phyloP scores from a whole-genome alignment of 2,113 vertebrate genomes.

The Arizona elegans region DNA sequence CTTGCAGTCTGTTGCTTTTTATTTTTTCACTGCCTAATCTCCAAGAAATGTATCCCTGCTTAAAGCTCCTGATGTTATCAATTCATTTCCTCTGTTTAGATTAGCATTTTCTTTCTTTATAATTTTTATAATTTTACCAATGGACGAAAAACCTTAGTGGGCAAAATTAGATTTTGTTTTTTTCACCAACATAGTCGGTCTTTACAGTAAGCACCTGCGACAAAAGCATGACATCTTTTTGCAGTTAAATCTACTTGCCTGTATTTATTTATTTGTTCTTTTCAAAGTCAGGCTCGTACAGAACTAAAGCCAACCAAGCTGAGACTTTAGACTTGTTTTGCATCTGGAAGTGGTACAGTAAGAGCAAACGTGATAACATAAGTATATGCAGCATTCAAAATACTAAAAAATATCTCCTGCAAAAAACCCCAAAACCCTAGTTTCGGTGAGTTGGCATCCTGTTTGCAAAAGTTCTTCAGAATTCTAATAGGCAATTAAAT shows the following conservation, averaged over 20 bases:
- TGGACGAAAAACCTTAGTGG: neutral
- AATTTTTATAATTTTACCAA: neutral
- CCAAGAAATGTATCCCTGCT: neutral
- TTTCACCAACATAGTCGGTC: neutral
- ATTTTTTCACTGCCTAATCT: neutral
- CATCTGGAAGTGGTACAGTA: neutral
- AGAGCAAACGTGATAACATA: accelerated
- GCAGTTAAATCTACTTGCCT: neutral
- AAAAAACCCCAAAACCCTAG: accelerated
- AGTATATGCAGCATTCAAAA: neutral
- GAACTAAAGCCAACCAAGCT: neutral
- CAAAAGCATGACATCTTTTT: neutral
- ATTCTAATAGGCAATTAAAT: neutral
- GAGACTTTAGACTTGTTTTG: neutral
- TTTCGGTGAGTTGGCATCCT: neutral
- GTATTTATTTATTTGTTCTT: neutral
- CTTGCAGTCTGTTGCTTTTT: neutral
- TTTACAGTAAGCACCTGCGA: neutral
- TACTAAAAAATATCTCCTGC: neutral
- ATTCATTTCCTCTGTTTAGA: neutral
- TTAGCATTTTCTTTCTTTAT: neutral
- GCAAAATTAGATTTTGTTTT: neutral
- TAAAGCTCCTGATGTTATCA: neutral
- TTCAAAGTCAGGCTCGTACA: neutral
- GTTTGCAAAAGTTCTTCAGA: neutral